These are phyloP conservation scores for Sebastes taczanowskii DNA, from an alignment of 2,797 vertebrate genomes.

Conservation along the genomic window DNA sequence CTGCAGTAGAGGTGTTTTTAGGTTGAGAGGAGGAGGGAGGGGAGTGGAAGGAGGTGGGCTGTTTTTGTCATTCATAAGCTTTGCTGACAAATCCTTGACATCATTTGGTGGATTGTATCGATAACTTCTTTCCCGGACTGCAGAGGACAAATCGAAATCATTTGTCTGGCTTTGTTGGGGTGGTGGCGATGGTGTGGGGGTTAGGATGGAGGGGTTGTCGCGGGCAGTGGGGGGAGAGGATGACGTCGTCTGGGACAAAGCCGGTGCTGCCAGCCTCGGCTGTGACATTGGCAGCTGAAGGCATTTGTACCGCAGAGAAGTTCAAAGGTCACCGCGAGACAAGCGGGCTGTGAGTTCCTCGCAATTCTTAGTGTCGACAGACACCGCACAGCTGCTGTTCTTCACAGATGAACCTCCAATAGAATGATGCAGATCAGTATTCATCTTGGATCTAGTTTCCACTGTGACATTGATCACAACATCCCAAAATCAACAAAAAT, in stretches of 20 bases:
- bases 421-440: constrained; percentile 14
- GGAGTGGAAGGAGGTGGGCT: constrained; percentile 52
- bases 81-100: constrained; percentile 98
- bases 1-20: constrained; percentile 88
- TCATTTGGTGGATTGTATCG: constrained; percentile 94
- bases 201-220: constrained; percentile 38
- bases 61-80: constrained; percentile 99
- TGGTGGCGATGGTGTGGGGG: constrained; percentile 9
- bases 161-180: constrained; percentile 90
- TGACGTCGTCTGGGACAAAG: constrained; percentile 86
- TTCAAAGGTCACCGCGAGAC: constrained; percentile 87
- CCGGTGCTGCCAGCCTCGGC: constrained; percentile 79
- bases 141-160: constrained; percentile 97
- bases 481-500: constrained; percentile 31
- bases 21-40: constrained; percentile 50
- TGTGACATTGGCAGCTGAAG: constrained; percentile 91
- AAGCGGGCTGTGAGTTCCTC: constrained; percentile 82
- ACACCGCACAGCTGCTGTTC: constrained; percentile 84
- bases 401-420: constrained; percentile 3
- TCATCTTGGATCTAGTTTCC: not conserved
- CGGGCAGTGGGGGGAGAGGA: constrained; percentile 35
- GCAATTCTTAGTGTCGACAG: constrained; percentile 83
- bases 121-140: constrained; percentile 92
- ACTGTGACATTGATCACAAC: constrained; percentile 6
- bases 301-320: constrained; percentile 87